Evolutionary conservation across 2,888 invertebrate species (phyloP).

Genomic region (Drosophila quinaria): DNA sequence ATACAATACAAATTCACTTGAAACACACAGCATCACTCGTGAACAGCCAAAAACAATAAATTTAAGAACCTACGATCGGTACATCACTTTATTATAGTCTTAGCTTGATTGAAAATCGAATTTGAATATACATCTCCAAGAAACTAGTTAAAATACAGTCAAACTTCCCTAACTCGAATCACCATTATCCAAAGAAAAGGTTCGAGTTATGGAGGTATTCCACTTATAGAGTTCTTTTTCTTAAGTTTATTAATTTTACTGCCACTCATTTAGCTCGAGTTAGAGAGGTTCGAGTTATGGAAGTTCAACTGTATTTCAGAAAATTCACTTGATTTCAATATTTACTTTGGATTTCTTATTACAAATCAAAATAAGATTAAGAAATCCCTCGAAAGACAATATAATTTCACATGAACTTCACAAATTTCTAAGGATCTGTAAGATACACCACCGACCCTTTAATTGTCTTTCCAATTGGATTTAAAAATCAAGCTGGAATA

Average conservation of each 20-base stretch:
- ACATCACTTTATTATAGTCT: neutral
- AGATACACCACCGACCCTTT: neutral
- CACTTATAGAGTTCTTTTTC: no score
- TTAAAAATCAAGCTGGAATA: neutral
- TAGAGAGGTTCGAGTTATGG: no score
- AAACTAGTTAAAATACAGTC: neutral
- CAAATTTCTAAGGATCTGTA: no score
- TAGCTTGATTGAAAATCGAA: neutral
- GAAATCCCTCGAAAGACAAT: neutral
- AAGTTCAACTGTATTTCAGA: no score
- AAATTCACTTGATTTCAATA: neutral
- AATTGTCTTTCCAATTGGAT: neutral
- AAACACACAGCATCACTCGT: neutral
- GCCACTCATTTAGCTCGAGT: no score
- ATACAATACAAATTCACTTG: neutral
- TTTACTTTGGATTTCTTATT: no score
- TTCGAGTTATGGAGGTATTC: no score
- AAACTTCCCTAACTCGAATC: no score
- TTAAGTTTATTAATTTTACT: no score
- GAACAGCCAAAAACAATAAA: no score
- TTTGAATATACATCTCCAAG: neutral
- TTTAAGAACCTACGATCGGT: neutral
- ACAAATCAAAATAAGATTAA: neutral
- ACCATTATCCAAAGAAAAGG: no score
- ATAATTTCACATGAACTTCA: neutral